These are phyloP conservation scores for Calameuta idolon DNA, from an alignment of 2,888 invertebrate species.

Conservation along the genomic window DNA sequence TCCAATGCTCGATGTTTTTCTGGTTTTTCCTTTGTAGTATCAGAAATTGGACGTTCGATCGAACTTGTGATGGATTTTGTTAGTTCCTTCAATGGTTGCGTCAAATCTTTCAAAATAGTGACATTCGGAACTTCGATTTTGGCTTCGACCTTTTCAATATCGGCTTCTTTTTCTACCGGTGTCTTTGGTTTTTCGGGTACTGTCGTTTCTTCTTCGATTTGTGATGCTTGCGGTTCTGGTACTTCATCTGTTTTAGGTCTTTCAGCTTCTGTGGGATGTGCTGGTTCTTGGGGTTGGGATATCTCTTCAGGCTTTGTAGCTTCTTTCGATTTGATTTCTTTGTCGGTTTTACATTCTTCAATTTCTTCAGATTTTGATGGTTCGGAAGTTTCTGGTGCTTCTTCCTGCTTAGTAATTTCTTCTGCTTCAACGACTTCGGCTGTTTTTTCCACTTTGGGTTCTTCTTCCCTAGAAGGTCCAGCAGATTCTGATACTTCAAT, in stretches of 20 bases:
- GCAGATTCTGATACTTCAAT: not conserved
- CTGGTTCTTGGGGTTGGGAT: not conserved
- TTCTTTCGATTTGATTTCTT: not conserved
- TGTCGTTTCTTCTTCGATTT: not conserved
- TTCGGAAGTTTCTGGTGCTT: not conserved
- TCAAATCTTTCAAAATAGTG: constrained; percentile 24
- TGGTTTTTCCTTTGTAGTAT: constrained; percentile 28
- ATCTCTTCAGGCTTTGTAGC: not conserved
- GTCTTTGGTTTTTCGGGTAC: not conserved
- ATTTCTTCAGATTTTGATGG: not conserved
- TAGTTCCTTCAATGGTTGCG: constrained; percentile 36
- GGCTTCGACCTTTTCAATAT: not conserved
- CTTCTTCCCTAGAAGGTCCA: not conserved
- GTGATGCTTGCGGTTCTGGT: not conserved
- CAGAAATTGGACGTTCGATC: constrained; percentile 14
- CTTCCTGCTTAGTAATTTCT: not conserved
- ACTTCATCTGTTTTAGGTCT: not conserved
- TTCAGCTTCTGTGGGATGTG: not conserved
- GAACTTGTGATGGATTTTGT: constrained; percentile 23
- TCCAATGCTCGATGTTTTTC: constrained; percentile 33
- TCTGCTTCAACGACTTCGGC: no score
- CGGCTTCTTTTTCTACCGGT: no score
- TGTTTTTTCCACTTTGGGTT: not conserved
- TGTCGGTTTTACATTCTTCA: not conserved
- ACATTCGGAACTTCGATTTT: not conserved